A percentile compares a stretch with the other conserved stretches of the same genome.
phyloP scores from a whole-genome alignment of 2,113 vertebrate species.

The Cavia aperea region DNA sequence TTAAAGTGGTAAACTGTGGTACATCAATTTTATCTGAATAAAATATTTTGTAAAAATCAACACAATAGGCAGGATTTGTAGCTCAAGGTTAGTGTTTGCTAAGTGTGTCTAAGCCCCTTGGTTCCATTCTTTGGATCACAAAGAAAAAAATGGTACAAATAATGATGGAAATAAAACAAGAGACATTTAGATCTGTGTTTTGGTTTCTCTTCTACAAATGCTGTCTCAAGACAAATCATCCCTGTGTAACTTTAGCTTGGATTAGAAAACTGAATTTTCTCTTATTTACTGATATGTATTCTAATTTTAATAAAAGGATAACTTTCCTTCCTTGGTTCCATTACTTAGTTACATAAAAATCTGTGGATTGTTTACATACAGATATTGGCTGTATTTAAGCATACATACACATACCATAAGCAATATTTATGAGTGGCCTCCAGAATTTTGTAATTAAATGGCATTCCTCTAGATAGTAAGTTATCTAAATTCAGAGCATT shows the following conservation, averaged over 20 bases:
- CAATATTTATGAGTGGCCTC: background rate
- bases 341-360: constrained; percentile 15
- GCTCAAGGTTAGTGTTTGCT: background rate
- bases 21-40: background rate
- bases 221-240: background rate
- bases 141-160: background rate
- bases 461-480: background rate
- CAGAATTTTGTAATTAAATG: background rate
- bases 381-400: background rate
- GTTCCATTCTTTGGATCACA: too few relatives aligned
- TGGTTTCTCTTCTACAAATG: background rate
- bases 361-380: background rate
- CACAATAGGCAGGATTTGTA: background rate
- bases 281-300: background rate
- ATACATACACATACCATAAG: background rate
- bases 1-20: background rate
- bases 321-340: background rate
- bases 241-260: background rate
- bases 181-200: background rate
- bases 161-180: background rate
- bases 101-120: background rate
- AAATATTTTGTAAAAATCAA: background rate
- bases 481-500: background rate
- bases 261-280: background rate
- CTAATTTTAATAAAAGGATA: background rate